Evolutionary conservation across 2,113 vertebrate genomes (phyloP).

Genomic region (Boleophthalmus pectinirostris): DNA sequence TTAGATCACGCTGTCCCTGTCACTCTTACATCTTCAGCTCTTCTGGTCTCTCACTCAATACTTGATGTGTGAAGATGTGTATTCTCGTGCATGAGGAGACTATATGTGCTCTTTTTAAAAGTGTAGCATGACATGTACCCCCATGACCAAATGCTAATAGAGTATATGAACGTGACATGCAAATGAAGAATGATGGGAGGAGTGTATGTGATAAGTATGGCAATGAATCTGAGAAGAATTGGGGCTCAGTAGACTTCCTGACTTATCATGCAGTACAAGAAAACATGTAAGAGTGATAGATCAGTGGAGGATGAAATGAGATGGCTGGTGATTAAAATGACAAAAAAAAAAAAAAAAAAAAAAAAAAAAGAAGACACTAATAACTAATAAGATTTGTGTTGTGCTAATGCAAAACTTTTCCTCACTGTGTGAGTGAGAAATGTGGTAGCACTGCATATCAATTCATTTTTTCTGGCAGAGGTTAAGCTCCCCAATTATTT

Average conservation of each 20-base stretch:
- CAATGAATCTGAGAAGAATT: not conserved
- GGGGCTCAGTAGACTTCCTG: not conserved
- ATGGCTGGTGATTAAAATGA: conserved; percentile 5
- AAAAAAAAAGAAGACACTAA: not conserved
- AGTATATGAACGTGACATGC: conserved; percentile 4
- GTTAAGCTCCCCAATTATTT: not conserved
- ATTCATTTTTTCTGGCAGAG: not conserved
- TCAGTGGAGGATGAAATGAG: not conserved
- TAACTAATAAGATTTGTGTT: conserved; percentile 2
- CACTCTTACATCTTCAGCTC: conserved; percentile 17
- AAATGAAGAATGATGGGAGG: not conserved
- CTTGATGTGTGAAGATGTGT: conserved; percentile 20
- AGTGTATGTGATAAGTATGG: not conserved
- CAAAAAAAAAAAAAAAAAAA: conserved; percentile 3
- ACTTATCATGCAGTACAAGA: not conserved
- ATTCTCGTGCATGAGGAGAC: conserved; percentile 7
- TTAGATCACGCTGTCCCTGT: conserved; percentile 36
- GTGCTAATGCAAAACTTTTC: not conserved
- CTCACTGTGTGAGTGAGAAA: not conserved
- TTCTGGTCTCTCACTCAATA: conserved; percentile 11
- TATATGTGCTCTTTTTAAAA: conserved; percentile 4
- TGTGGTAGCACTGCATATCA: not conserved
- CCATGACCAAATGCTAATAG: conserved; percentile 3
- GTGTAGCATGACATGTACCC: not conserved
- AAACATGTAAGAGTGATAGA: not conserved